These are phyloP conservation scores for Amiota mariae DNA, from an alignment of 2,888 invertebrate species.

Conservation along the genomic window DNA sequence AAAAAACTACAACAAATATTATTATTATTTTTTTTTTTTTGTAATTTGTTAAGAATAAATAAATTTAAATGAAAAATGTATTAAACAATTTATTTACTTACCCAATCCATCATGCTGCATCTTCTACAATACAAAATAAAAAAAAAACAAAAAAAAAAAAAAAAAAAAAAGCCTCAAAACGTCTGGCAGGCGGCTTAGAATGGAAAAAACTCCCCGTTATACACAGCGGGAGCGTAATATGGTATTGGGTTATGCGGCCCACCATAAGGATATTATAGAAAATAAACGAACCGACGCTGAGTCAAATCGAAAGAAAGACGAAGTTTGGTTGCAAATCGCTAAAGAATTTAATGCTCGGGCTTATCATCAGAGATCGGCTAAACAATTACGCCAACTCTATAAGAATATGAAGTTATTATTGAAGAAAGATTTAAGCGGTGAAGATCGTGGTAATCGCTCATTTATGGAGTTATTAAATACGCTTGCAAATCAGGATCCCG, in stretches of 20 bases:
- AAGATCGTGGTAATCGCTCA: slow-evolving; percentile 67
- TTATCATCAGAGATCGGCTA: slow-evolving; percentile 72
- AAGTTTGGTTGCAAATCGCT: slow-evolving; percentile 73
- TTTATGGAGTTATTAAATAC: slow-evolving; percentile 72
- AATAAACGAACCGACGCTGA: slow-evolving; percentile 73
- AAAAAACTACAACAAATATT: too few species aligned
- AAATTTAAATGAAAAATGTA: too few species aligned
- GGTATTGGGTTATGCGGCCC: slow-evolving; percentile 72
- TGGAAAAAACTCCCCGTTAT: slow-evolving; percentile 72
- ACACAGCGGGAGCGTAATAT: slow-evolving; percentile 73
- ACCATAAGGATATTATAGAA: slow-evolving; percentile 73
- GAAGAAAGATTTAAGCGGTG: slow-evolving; percentile 72
- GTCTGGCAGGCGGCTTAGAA: slow-evolving; percentile 72
- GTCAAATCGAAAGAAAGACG: slow-evolving; percentile 72
- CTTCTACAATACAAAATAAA: neutral
- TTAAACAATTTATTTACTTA: neutral
- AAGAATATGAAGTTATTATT: slow-evolving; percentile 73
- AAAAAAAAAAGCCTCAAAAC: slow-evolving; percentile 73
- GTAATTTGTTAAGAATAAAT: too few species aligned
- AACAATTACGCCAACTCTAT: slow-evolving; percentile 72
- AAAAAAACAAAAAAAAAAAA: too few species aligned
- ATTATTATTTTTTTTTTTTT: too few species aligned
- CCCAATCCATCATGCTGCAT: neutral
- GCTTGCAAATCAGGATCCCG: slow-evolving; percentile 70
- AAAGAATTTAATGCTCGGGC: slow-evolving; percentile 72